Base-by-base conservation (phyloP, 1,140 invertebrate species). In the Bombus fervidus region DNA sequence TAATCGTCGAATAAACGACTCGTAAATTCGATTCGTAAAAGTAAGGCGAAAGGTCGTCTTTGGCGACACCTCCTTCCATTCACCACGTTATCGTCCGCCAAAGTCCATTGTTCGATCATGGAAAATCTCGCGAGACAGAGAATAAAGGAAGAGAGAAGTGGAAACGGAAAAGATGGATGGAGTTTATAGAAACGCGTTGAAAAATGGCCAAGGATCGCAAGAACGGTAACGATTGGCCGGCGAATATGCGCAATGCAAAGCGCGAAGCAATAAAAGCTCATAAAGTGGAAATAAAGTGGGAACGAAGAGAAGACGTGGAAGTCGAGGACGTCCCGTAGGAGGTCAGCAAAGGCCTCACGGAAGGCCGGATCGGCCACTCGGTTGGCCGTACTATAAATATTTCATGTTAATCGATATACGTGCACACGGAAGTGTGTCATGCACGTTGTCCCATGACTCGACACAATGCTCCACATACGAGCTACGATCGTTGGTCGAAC, bases 391-490 rank as follows among this genome's bases (percentile, higher is more conserved):
- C 90, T 91, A 91, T 91, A 91, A 92, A 92, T 91, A 92, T 91
- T 92, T 91, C 88, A 90, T 90, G 85, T 91, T 88, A 90, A 92
- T 92, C 91, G 91, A 92, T 92, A 91, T 83, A 90, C 76, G 82
- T 76, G 78, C 75, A 86, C 73, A 79, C 78, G 77, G 78, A 85
- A 77, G 71, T 83, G 78, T 87, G 77, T 89, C 85, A 83, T 80
- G 75, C 84, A 75, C 73, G 75, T 84, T 88, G 88, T 79, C 87
- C 87, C 88, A 88, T 57, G 47, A 77, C 68, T 77, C 82, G 87
- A 75, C 39, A 78, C 53, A 82, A 77, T 85, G 47, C 79, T 87
- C 74, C 83, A 85, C 53, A 85, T 85, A 72, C 75, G 31, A 6
- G 6, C 25, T 18, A 13, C 62, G 59, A 68, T 57, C 81, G 64